These are phyloP conservation scores for Magallana angulata DNA, from an alignment of 1,140 invertebrate genomes.

Conservation along the genomic window DNA sequence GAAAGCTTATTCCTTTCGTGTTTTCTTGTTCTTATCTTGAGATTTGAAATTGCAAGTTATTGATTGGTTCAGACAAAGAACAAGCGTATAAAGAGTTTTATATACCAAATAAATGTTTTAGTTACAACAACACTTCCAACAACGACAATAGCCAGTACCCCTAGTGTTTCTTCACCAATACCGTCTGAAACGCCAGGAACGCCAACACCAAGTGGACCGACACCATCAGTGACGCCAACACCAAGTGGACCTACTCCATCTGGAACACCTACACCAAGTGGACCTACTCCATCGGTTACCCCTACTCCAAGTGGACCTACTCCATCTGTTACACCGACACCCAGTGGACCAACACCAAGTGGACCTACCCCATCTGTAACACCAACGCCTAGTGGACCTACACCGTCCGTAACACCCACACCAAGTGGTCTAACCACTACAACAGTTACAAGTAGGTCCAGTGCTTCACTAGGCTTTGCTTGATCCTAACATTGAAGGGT, in stretches of 20 bases:
- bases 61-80: too few relatives aligned
- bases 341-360: background rate
- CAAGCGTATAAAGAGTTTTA: too few relatives aligned
- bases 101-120: background rate
- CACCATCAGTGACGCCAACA: background rate
- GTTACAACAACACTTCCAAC: background rate
- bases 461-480: too few relatives aligned
- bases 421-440: background rate
- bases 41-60: too few relatives aligned
- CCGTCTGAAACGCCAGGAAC: background rate
- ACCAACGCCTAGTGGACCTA: background rate
- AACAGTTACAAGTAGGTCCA: background rate
- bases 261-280: too few relatives aligned
- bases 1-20: too few relatives aligned
- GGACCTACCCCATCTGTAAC: background rate
- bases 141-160: background rate
- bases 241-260: too few relatives aligned
- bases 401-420: background rate
- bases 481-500: too few relatives aligned
- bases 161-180: background rate
- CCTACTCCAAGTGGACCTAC: background rate
- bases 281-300: too few relatives aligned
- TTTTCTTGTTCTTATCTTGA: too few relatives aligned
- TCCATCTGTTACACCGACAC: background rate
- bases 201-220: background rate